Evolutionary conservation across 2,113 vertebrate species (phyloP).

Genomic region (Hyaena hyaena): DNA sequence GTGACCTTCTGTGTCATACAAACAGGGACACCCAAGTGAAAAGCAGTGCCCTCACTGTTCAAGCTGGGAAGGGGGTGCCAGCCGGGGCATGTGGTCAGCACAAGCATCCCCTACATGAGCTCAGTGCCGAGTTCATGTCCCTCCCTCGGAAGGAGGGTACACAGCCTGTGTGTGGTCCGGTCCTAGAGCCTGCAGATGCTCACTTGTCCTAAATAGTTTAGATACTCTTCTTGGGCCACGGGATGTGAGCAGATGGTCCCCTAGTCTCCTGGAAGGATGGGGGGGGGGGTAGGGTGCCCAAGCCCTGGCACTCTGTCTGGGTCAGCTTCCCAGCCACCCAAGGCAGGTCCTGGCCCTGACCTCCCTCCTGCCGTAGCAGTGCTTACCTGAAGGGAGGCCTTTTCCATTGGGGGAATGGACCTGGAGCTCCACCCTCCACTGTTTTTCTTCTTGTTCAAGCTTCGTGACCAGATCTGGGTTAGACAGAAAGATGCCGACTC

Average conservation of each 20-base stretch:
- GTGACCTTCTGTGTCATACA: not conserved
- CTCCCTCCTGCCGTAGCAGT: not conserved
- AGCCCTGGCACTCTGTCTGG: too few relatives aligned
- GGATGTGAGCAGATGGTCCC: not conserved
- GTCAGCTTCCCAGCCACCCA: not conserved
- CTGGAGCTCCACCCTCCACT: not conserved
- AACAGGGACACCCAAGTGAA: not conserved
- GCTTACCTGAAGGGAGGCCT: conserved; percentile 42
- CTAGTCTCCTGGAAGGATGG: not conserved
- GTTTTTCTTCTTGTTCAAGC: conserved; percentile 14
- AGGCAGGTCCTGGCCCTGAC: too few relatives aligned
- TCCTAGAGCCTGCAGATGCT: not conserved
- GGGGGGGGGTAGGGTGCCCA: not conserved
- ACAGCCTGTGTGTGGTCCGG: not conserved
- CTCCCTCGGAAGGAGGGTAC: not conserved
- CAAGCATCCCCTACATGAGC: not conserved
- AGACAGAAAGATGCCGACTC: not conserved
- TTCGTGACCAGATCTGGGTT: not conserved
- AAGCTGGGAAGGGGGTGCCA: not conserved
- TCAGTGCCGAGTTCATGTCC: not conserved
- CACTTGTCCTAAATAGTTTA: not conserved
- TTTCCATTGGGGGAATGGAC: not conserved
- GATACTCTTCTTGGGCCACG: not conserved
- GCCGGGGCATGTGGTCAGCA: not conserved
- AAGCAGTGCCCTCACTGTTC: not conserved